phyloP scores from a whole-genome alignment of 2,888 invertebrate species.

The Agonum fuliginosum region DNA sequence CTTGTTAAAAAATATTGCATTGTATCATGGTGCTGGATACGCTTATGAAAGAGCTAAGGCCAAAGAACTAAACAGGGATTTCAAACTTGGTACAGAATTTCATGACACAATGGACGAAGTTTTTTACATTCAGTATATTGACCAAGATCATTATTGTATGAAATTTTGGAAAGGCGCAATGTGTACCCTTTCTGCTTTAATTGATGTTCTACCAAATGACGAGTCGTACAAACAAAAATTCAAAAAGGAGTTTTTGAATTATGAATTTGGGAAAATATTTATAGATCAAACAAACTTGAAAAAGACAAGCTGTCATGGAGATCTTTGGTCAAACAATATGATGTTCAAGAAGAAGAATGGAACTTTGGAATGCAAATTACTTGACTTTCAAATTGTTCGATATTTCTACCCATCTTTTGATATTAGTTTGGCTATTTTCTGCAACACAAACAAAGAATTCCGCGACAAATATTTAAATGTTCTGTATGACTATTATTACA shows the following conservation, averaged over 20 bases:
- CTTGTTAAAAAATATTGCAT: slow-evolving; percentile 73
- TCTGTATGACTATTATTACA: slow-evolving; percentile 66
- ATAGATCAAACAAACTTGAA: slow-evolving; percentile 52
- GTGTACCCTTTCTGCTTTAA: slow-evolving; percentile 65
- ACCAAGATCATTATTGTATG: slow-evolving; percentile 48
- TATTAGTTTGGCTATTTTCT: slow-evolving; percentile 66
- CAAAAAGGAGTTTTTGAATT: background rate
- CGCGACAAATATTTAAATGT: slow-evolving; percentile 64
- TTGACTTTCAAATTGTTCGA: slow-evolving; percentile 68
- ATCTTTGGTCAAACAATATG: slow-evolving; percentile 69
- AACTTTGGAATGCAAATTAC: slow-evolving; percentile 64
- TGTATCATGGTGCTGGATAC: slow-evolving; percentile 74
- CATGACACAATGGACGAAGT: slow-evolving; percentile 64
- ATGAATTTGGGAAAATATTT: slow-evolving; percentile 38
- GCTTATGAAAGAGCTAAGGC: slow-evolving; percentile 72
- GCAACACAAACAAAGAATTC: slow-evolving; percentile 66
- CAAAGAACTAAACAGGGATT: slow-evolving; percentile 61
- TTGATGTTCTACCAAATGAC: slow-evolving; percentile 64
- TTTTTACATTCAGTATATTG: slow-evolving; percentile 60
- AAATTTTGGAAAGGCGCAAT: slow-evolving; percentile 63
- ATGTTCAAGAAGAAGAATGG: slow-evolving; percentile 65
- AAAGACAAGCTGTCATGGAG: slow-evolving; percentile 66
- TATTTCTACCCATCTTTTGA: slow-evolving; percentile 67
- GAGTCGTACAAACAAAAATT: slow-evolving; percentile 63
- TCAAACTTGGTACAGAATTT: slow-evolving; percentile 63